Evolutionary conservation across 2,888 invertebrate genomes (phyloP).

Genomic region (Seira musarum): DNA sequence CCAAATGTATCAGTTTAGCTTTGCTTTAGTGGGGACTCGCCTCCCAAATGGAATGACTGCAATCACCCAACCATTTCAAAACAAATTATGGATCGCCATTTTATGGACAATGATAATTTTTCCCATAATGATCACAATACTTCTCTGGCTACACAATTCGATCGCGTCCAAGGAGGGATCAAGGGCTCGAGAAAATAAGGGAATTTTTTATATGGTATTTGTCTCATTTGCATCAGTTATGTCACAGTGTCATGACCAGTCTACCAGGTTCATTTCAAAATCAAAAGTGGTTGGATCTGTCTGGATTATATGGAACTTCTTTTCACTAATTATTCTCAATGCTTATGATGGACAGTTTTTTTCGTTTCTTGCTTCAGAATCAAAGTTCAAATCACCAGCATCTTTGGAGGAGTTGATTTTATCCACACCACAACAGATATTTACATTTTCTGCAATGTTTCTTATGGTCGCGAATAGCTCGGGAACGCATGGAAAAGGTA

Average conservation of each 20-base stretch:
- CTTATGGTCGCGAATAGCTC: background rate
- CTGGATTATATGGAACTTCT: conserved; percentile 36
- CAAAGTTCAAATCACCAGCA: background rate
- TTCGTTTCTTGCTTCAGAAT: conserved; percentile 33
- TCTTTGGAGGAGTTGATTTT: background rate
- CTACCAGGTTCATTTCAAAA: background rate
- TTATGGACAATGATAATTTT: background rate
- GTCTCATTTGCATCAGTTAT: background rate
- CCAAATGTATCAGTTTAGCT: conserved; percentile 7
- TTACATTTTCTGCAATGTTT: conserved; percentile 13
- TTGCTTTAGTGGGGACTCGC: conserved; percentile 6
- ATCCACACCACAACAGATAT: background rate
- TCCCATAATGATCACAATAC: conserved; percentile 11
- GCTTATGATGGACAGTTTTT: conserved; percentile 41
- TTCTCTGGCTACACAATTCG: background rate
- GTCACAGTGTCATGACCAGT: conserved; percentile 39
- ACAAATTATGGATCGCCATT: conserved; percentile 12
- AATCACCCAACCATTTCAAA: conserved; percentile 30
- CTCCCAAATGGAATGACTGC: conserved; percentile 37
- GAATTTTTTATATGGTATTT: too few relatives aligned
- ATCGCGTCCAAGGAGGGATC: too few relatives aligned
- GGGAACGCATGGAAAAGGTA: background rate
- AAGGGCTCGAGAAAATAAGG: too few relatives aligned
- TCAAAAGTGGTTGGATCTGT: conserved; percentile 21
- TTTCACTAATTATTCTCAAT: conserved; percentile 14